These are phyloP conservation scores for Caenorhabditis tropicalis DNA, from an alignment of 1,140 invertebrate species.

Conservation along the genomic window DNA sequence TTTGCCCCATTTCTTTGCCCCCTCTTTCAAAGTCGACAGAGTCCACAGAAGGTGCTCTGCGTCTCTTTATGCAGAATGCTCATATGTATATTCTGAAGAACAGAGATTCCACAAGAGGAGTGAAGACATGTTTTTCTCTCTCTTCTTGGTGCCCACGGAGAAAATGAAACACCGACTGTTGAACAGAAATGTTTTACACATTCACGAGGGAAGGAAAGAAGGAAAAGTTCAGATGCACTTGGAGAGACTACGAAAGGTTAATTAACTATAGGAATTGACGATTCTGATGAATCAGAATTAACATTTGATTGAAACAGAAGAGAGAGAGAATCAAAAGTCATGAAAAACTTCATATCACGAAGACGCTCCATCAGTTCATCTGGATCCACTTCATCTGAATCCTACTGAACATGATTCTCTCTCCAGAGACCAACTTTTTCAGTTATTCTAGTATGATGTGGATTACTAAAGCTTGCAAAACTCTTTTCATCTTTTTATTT, in stretches of 20 bases:
- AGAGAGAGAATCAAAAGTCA: background rate
- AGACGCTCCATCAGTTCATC: too few relatives aligned
- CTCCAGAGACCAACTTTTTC: too few relatives aligned
- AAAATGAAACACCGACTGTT: background rate
- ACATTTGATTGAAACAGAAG: background rate
- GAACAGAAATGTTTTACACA: background rate
- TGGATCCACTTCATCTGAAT: too few relatives aligned
- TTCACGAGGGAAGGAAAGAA: background rate
- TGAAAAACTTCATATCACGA: too few relatives aligned
- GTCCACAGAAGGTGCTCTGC: constrained; percentile 1
- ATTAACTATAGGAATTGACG: background rate
- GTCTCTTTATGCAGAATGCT: background rate
- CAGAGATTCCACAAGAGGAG: background rate
- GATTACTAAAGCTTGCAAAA: background rate
- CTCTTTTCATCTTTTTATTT: background rate
- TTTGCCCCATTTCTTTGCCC: background rate
- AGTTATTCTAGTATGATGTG: background rate
- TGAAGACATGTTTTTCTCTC: background rate
- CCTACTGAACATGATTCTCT: too few relatives aligned
- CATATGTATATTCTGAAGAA: background rate
- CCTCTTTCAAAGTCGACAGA: background rate
- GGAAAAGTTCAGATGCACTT: background rate
- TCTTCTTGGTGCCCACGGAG: background rate
- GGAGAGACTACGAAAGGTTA: background rate
- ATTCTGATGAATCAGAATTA: background rate